Evolutionary conservation across 2,888 invertebrate species (phyloP).

Genomic region (Heliconius cydno): DNA sequence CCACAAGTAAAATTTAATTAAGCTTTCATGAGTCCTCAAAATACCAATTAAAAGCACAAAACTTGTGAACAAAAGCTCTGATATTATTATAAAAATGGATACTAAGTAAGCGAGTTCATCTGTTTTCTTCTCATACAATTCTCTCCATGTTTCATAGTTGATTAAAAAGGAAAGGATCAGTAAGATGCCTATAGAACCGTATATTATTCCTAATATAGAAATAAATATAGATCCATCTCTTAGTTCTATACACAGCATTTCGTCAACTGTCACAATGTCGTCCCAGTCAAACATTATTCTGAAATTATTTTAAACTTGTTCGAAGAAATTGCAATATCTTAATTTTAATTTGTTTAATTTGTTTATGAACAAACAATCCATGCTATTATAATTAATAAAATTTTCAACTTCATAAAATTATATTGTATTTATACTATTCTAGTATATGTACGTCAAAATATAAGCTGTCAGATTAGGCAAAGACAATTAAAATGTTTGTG

Average conservation of each 20-base stretch:
- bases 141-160: conserved; percentile 51
- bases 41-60: conserved; percentile 52
- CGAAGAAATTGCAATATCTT: background rate
- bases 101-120: conserved; percentile 53
- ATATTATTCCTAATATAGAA: conserved; percentile 51
- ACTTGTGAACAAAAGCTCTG: conserved; percentile 50
- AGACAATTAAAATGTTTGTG: background rate
- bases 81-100: conserved; percentile 46
- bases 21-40: conserved; percentile 41
- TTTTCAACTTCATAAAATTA: background rate
- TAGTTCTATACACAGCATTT: conserved; percentile 54
- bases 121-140: conserved; percentile 51
- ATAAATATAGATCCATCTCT: conserved; percentile 51
- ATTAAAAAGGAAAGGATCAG: conserved; percentile 52
- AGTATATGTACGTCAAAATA: background rate
- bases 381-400: background rate
- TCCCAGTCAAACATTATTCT: conserved; percentile 41
- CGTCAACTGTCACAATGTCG: conserved; percentile 39
- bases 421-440: no score
- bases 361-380: background rate
- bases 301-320: background rate
- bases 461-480: background rate
- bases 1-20: conserved; percentile 54
- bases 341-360: background rate
- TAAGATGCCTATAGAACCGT: conserved; percentile 52